A percentile compares a stretch with the other conserved stretches of the same genome.
Conservation (phyloP, 2,797 vertebrate genomes). For the Siniperca scherzeri region DNA sequence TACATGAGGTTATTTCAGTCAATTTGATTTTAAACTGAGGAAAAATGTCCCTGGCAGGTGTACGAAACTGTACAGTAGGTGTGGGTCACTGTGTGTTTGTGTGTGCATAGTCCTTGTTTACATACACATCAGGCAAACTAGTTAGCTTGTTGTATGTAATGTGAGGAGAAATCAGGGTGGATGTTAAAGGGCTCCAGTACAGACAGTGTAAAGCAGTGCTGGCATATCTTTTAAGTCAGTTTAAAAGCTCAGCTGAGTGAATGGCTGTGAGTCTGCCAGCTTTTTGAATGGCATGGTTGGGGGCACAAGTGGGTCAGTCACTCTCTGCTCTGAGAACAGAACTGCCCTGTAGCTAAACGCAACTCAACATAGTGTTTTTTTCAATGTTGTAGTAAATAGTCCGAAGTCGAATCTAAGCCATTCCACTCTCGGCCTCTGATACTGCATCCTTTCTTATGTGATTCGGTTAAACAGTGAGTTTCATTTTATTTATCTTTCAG, state of each 20-base stretch:
- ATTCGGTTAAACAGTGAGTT: neutral
- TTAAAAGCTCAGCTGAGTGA: conserved; percentile 46
- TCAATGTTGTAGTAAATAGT: conserved; percentile 15
- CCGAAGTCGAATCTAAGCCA: conserved; percentile 11
- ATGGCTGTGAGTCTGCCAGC: conserved; percentile 36
- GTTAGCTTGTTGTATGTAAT: neutral
- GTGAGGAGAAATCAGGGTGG: neutral
- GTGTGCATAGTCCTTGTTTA: neutral
- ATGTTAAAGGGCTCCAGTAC: conserved; percentile 12
- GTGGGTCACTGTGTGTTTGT: conserved; percentile 11
- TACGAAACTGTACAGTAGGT: neutral
- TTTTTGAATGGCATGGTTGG: conserved; percentile 58
- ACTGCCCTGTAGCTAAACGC: conserved; percentile 40
- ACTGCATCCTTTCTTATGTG: neutral
- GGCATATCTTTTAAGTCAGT: conserved; percentile 28
- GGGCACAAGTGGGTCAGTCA: conserved; percentile 67
- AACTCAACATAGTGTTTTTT: conserved; percentile 30
- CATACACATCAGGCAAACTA: neutral
- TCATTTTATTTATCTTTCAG: conserved; percentile 11
- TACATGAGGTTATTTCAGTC: conserved; percentile 49
- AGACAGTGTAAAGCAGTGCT: conserved; percentile 10
- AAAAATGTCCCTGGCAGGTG: conserved; percentile 25
- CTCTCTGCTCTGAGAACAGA: conserved; percentile 35
- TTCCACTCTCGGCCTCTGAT: conserved; percentile 3
- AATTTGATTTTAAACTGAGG: conserved; percentile 50